These are phyloP conservation scores for Polypterus senegalus DNA, from an alignment of 2,113 vertebrate species.

Conservation along the genomic window DNA sequence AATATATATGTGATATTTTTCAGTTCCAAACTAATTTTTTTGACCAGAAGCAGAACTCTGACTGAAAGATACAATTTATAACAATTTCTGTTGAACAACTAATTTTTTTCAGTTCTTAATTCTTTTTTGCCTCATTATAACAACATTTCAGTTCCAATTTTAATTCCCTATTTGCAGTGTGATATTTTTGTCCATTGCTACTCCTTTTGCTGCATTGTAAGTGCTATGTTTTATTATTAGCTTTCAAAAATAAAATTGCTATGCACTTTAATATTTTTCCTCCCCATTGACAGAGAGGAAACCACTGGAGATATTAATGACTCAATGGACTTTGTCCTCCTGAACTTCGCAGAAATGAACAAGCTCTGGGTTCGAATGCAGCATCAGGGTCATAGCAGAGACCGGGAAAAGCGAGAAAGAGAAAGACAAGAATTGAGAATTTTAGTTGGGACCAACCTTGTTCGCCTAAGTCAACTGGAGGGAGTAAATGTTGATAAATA, in stretches of 20 bases:
- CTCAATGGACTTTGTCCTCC: constrained; percentile 90
- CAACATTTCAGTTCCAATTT: too few species aligned
- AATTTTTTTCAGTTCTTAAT: too few species aligned
- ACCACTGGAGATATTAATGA: constrained; percentile 92
- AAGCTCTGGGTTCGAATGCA: constrained; percentile 98
- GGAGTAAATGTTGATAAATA: constrained; percentile 95
- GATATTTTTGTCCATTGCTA: too few species aligned
- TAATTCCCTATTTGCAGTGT: too few species aligned
- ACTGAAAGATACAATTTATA: too few species aligned
- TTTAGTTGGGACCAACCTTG: constrained; percentile 90
- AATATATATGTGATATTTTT: too few species aligned
- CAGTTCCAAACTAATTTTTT: too few species aligned
- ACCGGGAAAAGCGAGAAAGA: constrained; percentile 87
- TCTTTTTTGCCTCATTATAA: too few species aligned
- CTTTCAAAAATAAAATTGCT: neutral
- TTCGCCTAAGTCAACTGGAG: constrained; percentile 92
- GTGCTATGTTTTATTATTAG: too few species aligned
- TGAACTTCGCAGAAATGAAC: constrained; percentile 98
- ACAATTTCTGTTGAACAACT: too few species aligned
- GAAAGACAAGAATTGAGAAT: constrained; percentile 91
- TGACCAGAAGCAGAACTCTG: too few species aligned
- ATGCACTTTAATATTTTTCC: constrained; percentile 1
- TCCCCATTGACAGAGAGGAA: constrained; percentile 60
- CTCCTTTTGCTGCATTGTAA: too few species aligned
- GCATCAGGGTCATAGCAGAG: constrained; percentile 92